A percentile compares a stretch with the other conserved stretches of the same genome.
Evolutionary conservation across 2,797 vertebrate genomes (phyloP).

Genomic region (Leptoclinus maculatus): DNA sequence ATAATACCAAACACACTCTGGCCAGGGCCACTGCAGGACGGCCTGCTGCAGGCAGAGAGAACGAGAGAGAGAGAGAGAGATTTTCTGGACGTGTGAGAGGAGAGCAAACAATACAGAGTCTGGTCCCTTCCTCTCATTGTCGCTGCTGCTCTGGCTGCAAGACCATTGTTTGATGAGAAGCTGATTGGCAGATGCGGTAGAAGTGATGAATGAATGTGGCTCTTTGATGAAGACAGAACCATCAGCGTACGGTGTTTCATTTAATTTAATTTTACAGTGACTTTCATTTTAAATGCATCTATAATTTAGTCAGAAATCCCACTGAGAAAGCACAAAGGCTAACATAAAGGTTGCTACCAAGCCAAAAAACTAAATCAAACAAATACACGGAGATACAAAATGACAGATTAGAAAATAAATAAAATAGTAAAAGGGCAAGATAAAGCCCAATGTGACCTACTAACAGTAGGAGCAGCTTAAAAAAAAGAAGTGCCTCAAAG

Average conservation of each 20-base stretch:
- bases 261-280: background rate
- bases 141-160: constrained; percentile 46
- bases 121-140: constrained; percentile 79
- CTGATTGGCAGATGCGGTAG: constrained; percentile 48
- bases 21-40: constrained; percentile 52
- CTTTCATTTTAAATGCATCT: constrained; percentile 3
- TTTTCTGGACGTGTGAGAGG: constrained; percentile 71
- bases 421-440: constrained; percentile 7
- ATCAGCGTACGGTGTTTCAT: constrained; percentile 4
- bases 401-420: constrained; percentile 16
- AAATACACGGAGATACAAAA: constrained; percentile 2
- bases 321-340: background rate
- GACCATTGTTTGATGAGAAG: constrained; percentile 65
- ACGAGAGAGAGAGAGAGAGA: constrained; percentile 16
- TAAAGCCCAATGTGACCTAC: constrained; percentile 27
- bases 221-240: constrained; percentile 32
- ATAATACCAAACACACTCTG: constrained; percentile 64
- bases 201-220: constrained; percentile 23
- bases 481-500: constrained; percentile 12
- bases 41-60: constrained; percentile 37
- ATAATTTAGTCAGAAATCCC: background rate
- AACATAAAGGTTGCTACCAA: background rate
- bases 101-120: constrained; percentile 73
- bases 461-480: constrained; percentile 24
- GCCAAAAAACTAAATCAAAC: background rate